Base-by-base conservation (phyloP, 2,797 vertebrate genomes). In the Prunella strophiata region DNA sequence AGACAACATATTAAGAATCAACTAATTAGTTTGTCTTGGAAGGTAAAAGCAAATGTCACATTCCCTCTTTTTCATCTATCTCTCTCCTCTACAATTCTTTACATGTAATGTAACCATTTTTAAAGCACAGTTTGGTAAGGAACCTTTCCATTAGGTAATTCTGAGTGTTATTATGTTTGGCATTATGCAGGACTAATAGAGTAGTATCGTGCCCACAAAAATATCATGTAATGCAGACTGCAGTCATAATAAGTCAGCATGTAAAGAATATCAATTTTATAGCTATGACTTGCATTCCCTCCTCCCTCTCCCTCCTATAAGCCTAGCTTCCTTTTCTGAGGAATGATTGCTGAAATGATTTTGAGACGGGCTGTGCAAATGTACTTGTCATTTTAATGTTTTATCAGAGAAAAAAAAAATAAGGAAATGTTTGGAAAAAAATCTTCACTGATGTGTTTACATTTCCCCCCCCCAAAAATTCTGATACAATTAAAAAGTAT, bases 211-310 rank as follows among this genome's bases (percentile, higher is more conserved):
- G 62, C 17, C 43, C 66, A 58, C 78, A 88, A 85, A 94, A 80
- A 81, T 70, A 76, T 9, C 20, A 25, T 62, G 52, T n/a, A 94
- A 89, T 42, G 34, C 30, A 94, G 68, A 48, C 62, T 72, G 40
- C 13, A 94, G 27, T 91, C 57, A 63, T 85, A 83, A 83, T 36
- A 96, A 93, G 45, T 62, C 82, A 92, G 73, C 59, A 68, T 54
- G 40, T 80, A 93, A 80, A 81, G 32, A 95, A 58, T 58, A 89
- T 51, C 11, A 85, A 13, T 78, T 89, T 80, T 93, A 73, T 13
- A 84, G 34, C 61, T 73, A 66, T 72, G 63, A 93, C 51, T 81
- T 92, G 10, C 19, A 85, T 77, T 71, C 19, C 26, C 15, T 81
- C 43, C 42, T 36, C 47, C 54, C 34, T 50, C 36, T 67, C 11